These are phyloP conservation scores for Hirtodrosophila confusa DNA, from an alignment of 2,888 invertebrate genomes.

Conservation along the genomic window DNA sequence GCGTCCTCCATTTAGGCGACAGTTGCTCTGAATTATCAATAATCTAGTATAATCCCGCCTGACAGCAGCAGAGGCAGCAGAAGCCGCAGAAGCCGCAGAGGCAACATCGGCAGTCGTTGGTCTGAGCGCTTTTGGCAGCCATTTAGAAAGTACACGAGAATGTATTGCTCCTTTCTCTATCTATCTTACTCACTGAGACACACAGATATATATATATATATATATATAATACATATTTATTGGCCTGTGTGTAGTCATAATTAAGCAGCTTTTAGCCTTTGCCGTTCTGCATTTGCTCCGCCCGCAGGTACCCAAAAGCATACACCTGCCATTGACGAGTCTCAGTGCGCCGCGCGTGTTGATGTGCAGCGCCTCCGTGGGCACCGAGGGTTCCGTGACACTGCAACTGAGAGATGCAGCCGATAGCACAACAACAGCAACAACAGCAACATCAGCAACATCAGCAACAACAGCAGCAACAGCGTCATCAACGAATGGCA, in stretches of 20 bases:
- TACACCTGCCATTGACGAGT: conserved; percentile 84
- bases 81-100: too few relatives aligned
- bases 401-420: conserved; percentile 83
- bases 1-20: conserved; percentile 60
- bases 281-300: conserved; percentile 22
- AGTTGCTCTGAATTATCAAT: conserved; percentile 72
- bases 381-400: conserved; percentile 84
- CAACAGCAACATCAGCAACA: conserved; percentile 26
- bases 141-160: conserved; percentile 30
- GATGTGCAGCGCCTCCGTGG: conserved; percentile 84
- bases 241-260: conserved; percentile 46
- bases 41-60: conserved; percentile 66
- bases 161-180: conserved; percentile 15
- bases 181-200: conserved; percentile 1
- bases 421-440: conserved; percentile 19
- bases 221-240: background rate
- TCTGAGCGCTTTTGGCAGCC: conserved; percentile 57
- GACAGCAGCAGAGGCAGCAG: conserved; percentile 47
- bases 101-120: conserved; percentile 12
- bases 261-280: conserved; percentile 40
- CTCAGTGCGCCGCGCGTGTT: conserved; percentile 81
- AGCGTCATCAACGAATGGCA: conserved; percentile 48
- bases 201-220: conserved; percentile 8
- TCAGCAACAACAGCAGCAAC: conserved; percentile 26
- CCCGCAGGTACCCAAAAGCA: conserved; percentile 83